Conservation (phyloP, 1,140 invertebrate genomes). For the Micrasema minimum region DNA sequence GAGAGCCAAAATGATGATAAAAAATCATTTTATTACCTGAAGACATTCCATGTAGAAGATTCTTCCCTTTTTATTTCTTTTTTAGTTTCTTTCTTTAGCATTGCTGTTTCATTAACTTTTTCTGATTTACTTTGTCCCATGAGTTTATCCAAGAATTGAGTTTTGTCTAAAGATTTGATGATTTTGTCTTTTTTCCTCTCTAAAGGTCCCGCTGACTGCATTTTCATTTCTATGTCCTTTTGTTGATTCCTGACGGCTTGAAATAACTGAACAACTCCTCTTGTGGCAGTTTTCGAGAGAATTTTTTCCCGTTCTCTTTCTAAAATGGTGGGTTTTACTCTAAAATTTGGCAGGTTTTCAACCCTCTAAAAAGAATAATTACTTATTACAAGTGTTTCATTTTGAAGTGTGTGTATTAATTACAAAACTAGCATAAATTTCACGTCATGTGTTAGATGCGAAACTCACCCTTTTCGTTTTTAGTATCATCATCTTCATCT, state of each 20-base stretch:
- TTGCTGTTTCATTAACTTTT: conserved; percentile 66
- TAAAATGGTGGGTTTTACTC: conserved; percentile 78
- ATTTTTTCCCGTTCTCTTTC: conserved; percentile 79
- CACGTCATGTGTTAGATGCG: too few species aligned
- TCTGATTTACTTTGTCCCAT: conserved; percentile 77
- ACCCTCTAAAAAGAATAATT: conserved; percentile 65
- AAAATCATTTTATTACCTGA: conserved; percentile 58
- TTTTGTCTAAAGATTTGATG: conserved; percentile 83
- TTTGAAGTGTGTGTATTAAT: too few species aligned
- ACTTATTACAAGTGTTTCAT: too few species aligned
- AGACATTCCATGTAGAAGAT: conserved; percentile 67
- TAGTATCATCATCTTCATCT: conserved; percentile 37
- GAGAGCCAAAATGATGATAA: too few species aligned
- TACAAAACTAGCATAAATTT: too few species aligned
- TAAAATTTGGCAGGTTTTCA: conserved; percentile 72
- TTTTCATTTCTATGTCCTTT: conserved; percentile 77
- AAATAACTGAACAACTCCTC: conserved; percentile 91
- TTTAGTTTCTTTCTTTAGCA: conserved; percentile 57
- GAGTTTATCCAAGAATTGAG: conserved; percentile 83
- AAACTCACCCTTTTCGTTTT: conserved; percentile 43
- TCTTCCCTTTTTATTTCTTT: conserved; percentile 62
- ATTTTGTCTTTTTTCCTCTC: conserved; percentile 86
- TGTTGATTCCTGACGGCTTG: conserved; percentile 91
- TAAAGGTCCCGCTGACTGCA: conserved; percentile 78
- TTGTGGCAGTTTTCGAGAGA: conserved; percentile 86